A percentile compares a stretch with the other conserved stretches of the same genome.
These are phyloP conservation scores for Oryzaephilus surinamensis DNA, from an alignment of 1,140 invertebrate genomes.

Conservation along the genomic window DNA sequence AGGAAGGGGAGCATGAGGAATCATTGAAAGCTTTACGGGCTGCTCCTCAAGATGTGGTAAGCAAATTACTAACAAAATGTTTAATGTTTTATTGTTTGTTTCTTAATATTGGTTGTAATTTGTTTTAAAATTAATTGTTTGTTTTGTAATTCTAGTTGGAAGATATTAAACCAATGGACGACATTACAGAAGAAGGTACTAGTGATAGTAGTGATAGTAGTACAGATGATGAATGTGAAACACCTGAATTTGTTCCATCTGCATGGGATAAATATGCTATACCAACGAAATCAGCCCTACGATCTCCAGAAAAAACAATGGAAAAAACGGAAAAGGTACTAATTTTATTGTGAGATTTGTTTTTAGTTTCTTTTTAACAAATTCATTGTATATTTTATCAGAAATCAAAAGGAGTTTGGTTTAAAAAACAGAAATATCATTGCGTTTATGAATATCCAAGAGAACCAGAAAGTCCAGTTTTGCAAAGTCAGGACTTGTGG, in stretches of 20 bases:
- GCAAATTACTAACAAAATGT: no score
- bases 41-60: constrained; percentile 31
- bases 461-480: constrained; percentile 40
- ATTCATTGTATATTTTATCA: constrained; percentile 25
- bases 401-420: constrained; percentile 52
- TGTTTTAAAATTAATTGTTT: constrained; percentile 3
- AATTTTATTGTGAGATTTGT: not conserved
- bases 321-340: constrained; percentile 28
- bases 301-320: constrained; percentile 41
- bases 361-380: not conserved
- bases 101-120: no score
- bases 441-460: constrained; percentile 74
- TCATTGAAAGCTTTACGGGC: constrained; percentile 34
- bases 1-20: constrained; percentile 39
- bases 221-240: constrained; percentile 46
- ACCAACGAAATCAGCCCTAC: constrained; percentile 44
- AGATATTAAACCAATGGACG: constrained; percentile 22
- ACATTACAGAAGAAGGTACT: constrained; percentile 25
- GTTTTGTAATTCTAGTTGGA: constrained; percentile 15
- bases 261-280: constrained; percentile 48
- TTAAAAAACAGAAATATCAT: constrained; percentile 72
- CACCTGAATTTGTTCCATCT: constrained; percentile 48
- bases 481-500: constrained; percentile 32
- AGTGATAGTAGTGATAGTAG: constrained; percentile 34
- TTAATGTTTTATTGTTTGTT: no score